Evolutionary conservation across 1,140 invertebrate species (phyloP), one percentile per base, ranked within the genome.

Genomic region (Chlorops oryzae): DNA sequence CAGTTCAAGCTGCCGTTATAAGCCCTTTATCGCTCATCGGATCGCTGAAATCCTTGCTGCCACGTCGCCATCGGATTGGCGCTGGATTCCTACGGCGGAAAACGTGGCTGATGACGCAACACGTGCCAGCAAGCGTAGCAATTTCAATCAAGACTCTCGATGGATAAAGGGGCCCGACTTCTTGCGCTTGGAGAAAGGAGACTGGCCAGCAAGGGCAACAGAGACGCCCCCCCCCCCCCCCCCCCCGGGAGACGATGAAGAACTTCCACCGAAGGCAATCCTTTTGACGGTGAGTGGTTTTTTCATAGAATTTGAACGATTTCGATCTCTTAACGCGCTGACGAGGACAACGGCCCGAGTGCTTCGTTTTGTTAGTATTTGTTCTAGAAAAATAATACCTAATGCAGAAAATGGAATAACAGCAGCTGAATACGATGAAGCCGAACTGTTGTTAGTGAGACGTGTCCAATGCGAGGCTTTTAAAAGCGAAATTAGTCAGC

Each of bases 1-100:
- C 7, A 37, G 18, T 3, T 9, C 17, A 23, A 38, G 17, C 13
- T 2, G 9, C 6, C 7, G 28, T 13, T 22, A 18, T 37, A 15
- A 47, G 24, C 28, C 13, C 17, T 66, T 60, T 57, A 56, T 65
- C 1, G 47, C 51, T 0, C 66, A 67, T 48, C 37, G 59, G 37
- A 55, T 64, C 2, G 20, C 48, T 0, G 41, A 28, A 28, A 63
- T 68, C 28, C 54, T 59, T 38, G 47, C n/a, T n/a, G n/a, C n/a
- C n/a, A n/a, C n/a, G n/a, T n/a, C n/a, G 56, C 12, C n/a, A 56
- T 9, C 51, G 58, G 1, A 9, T 40, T n/a, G 15, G 66, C 13
- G 47, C 10, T 50, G 70, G 17, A 56, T 68, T n/a, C 22, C 49
- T 2, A 57, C 62, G 10, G 23, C 27, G 32, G 32, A 56, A 27